Conservation (phyloP, 1,140 invertebrate genomes). For the Diprion similis region DNA sequence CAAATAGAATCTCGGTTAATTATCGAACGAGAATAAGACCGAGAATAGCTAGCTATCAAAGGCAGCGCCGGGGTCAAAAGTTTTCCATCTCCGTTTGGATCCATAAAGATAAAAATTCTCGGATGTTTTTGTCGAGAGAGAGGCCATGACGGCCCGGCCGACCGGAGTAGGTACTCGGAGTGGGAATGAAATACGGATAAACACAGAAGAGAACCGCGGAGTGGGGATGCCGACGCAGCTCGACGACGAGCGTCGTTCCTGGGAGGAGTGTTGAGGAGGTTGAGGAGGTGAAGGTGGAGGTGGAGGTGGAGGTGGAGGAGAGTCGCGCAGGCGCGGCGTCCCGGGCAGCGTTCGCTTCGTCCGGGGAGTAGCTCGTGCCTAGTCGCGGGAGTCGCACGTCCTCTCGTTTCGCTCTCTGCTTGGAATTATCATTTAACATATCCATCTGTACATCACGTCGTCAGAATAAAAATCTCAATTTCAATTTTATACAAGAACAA, state of each 20-base stretch:
- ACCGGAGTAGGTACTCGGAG: constrained; percentile 9
- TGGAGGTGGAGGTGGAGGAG: neutral
- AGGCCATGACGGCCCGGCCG: constrained; percentile 14
- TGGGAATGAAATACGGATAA: constrained; percentile 16
- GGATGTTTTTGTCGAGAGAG: constrained; percentile 16
- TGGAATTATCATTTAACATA: too few species aligned
- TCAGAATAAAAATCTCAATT: too few species aligned
- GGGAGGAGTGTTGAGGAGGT: too few species aligned
- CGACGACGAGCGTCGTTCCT: constrained; percentile 26
- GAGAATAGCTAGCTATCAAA: neutral
- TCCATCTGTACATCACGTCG: too few species aligned
- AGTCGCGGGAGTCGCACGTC: constrained; percentile 57
- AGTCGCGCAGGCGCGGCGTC: constrained; percentile 42
- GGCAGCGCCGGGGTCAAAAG: neutral
- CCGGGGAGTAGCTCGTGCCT: constrained; percentile 56
- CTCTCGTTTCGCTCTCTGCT: constrained; percentile 30
- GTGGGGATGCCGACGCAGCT: constrained; percentile 27
- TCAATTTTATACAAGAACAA: too few species aligned
- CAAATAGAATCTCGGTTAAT: constrained; percentile 5
- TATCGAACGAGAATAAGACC: neutral
- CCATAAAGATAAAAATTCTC: constrained; percentile 17
- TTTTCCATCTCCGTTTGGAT: constrained; percentile 9
- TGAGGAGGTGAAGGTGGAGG: neutral
- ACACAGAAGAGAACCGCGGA: constrained; percentile 15
- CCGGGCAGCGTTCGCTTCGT: constrained; percentile 33